A percentile compares a stretch with the other conserved stretches of the same genome.
Conservation (phyloP, 2,888 invertebrate species). For the Actias luna region DNA sequence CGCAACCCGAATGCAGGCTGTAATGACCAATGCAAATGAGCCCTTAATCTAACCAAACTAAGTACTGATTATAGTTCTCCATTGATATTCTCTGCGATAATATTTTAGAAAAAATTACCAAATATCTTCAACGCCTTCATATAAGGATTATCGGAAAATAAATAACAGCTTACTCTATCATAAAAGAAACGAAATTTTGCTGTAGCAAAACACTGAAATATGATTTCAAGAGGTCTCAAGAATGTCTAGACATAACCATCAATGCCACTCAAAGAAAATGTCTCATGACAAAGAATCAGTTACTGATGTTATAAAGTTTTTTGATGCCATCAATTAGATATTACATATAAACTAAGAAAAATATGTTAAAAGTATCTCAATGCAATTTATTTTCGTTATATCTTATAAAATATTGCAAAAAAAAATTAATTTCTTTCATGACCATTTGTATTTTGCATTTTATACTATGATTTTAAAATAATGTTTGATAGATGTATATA, state of each 20-base stretch:
- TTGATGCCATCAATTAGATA: neutral
- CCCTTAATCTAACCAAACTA: no score
- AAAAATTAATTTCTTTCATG: no score
- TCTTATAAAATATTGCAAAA: no score
- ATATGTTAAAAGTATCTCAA: neutral
- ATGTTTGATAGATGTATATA: no score
- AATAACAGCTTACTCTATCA: neutral
- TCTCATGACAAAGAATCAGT: conserved; percentile 29
- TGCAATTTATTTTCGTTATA: no score
- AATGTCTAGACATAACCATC: conserved; percentile 42
- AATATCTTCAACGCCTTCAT: neutral
- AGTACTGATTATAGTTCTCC: neutral
- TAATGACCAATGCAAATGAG: no score
- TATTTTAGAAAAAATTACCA: neutral
- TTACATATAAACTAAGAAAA: no score
- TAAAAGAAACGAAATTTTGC: conserved; percentile 27
- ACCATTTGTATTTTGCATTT: no score
- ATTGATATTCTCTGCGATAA: neutral
- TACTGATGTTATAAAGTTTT: conserved; percentile 26
- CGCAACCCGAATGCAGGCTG: no score
- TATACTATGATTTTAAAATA: no score
- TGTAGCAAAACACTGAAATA: conserved; percentile 33
- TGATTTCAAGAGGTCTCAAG: conserved; percentile 37
- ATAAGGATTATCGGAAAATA: neutral
- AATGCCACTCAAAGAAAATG: conserved; percentile 29